phyloP scores from a whole-genome alignment of 2,888 invertebrate species.

The Ecdyonurus torrentis region DNA sequence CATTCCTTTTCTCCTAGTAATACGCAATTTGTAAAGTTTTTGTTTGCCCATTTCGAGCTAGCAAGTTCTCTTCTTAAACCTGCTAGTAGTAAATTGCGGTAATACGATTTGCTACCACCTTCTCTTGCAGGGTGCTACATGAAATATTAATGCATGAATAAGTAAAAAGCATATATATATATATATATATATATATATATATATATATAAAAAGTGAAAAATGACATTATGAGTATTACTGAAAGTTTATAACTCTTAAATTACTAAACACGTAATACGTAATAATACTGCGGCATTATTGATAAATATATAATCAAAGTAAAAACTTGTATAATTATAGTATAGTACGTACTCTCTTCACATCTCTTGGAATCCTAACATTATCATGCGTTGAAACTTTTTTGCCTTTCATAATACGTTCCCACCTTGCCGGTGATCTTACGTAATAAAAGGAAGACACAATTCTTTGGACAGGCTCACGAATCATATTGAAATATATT shows the following conservation, averaged over 20 bases:
- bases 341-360: not conserved
- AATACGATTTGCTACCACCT: not conserved
- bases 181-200: too few relatives aligned
- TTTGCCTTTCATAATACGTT: not conserved
- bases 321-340: too few relatives aligned
- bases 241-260: too few relatives aligned
- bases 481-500: conserved; percentile 1
- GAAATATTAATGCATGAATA: too few relatives aligned
- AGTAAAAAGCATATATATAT: too few relatives aligned
- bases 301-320: too few relatives aligned
- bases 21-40: not conserved
- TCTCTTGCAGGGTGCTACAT: not conserved
- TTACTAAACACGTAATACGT: too few relatives aligned
- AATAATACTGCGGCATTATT: too few relatives aligned
- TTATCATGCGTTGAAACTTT: too few relatives aligned
- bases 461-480: not conserved
- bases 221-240: too few relatives aligned
- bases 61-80: not conserved
- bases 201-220: too few relatives aligned
- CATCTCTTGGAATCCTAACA: not conserved
- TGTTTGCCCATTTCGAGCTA: not conserved
- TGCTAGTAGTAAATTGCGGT: not conserved
- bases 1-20: not conserved
- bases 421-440: not conserved
- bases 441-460: conserved; percentile 4